Conservation (phyloP, 2,888 invertebrate genomes). For the Parochlus steinenii region DNA sequence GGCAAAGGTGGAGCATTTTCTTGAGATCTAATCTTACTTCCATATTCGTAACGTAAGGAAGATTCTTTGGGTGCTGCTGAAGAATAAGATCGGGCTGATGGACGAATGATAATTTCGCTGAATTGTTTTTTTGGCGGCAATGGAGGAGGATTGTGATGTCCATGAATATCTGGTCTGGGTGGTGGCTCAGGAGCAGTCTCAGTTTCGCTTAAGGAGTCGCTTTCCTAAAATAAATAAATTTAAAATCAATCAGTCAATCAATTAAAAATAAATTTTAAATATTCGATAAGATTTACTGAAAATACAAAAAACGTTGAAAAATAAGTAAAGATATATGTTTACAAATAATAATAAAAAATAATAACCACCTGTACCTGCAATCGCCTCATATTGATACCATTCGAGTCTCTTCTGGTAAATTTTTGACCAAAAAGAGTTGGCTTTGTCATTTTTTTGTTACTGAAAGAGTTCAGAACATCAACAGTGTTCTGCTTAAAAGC, state of each 20-base stretch:
- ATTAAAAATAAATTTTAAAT: no score
- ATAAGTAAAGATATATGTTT: no score
- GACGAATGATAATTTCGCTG: slow-evolving; percentile 38
- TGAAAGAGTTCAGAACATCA: slow-evolving; percentile 32
- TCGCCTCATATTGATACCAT: slow-evolving; percentile 30
- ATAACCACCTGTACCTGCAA: no score
- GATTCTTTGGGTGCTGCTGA: slow-evolving; percentile 39
- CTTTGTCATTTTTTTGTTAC: slow-evolving; percentile 27
- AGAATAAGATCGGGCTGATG: slow-evolving; percentile 33
- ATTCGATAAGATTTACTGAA: no score
- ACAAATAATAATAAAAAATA: no score
- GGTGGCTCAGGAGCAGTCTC: slow-evolving; percentile 30
- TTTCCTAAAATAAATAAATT: no score
- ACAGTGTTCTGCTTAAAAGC: slow-evolving; percentile 29
- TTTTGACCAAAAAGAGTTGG: slow-evolving; percentile 29
- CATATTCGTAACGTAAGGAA: slow-evolving; percentile 36
- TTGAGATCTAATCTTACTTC: slow-evolving; percentile 29
- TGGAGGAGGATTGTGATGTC: slow-evolving; percentile 48
- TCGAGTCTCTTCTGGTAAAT: slow-evolving; percentile 29
- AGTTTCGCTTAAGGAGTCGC: slow-evolving; percentile 30
- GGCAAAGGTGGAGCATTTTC: slow-evolving; percentile 40
- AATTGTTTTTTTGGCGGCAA: slow-evolving; percentile 53
- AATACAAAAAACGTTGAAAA: no score
- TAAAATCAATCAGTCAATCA: no score
- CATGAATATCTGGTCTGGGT: slow-evolving; percentile 26